These are phyloP conservation scores for Meloidogyne floridensis DNA, from an alignment of 1,140 invertebrate species.

Conservation along the genomic window DNA sequence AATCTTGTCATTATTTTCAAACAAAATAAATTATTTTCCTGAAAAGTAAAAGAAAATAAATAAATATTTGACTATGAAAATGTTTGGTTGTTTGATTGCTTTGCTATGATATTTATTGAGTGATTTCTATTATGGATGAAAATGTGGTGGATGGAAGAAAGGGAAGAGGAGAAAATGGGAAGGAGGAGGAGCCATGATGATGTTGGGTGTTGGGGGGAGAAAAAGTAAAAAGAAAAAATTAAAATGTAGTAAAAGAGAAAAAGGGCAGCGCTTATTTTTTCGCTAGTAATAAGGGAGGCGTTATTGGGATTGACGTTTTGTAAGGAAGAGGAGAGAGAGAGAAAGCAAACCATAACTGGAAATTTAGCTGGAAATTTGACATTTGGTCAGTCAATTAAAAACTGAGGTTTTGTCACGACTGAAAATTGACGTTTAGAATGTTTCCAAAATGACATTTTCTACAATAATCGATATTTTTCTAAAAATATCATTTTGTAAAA, in stretches of 20 bases:
- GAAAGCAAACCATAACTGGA: background rate
- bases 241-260: background rate
- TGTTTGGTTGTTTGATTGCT: background rate
- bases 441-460: no score
- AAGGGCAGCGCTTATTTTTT: background rate
- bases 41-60: background rate
- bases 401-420: no score
- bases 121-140: slow-evolving; percentile 2
- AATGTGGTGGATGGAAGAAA: background rate
- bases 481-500: no score
- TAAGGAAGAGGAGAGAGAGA: background rate
- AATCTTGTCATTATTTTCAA: no score
- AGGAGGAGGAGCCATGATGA: background rate
- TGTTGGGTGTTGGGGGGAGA: background rate
- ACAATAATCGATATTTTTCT: no score
- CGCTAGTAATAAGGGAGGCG: background rate
- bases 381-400: no score
- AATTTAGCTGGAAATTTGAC: no score
- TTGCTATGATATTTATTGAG: slow-evolving; percentile 5
- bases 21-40: background rate
- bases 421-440: no score
- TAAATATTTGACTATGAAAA: background rate
- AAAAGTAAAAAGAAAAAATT: background rate
- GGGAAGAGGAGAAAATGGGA: background rate
- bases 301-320: background rate